Evolutionary conservation across 2,888 invertebrate species (phyloP).

Genomic region (Lasiommata megera): DNA sequence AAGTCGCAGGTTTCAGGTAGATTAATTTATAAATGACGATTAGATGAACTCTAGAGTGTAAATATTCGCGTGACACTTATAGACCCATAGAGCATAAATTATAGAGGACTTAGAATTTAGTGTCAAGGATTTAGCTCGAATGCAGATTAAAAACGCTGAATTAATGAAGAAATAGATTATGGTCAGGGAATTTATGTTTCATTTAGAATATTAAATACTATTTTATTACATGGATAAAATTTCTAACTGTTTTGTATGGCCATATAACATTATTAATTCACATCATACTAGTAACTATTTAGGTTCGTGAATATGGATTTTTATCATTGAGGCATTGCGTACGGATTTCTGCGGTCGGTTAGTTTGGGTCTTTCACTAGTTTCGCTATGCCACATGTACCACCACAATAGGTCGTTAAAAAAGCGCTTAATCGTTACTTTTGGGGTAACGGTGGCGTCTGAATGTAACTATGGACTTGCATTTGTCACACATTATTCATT

Average conservation of each 20-base stretch:
- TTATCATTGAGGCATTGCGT: no score
- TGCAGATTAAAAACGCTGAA: constrained; percentile 13
- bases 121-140: constrained; percentile 19
- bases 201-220: neutral
- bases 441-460: no score
- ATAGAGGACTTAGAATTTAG: constrained; percentile 9
- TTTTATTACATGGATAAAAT: neutral
- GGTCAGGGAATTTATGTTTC: constrained; percentile 1
- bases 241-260: neutral
- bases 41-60: constrained; percentile 3
- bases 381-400: no score
- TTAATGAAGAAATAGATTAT: constrained; percentile 16
- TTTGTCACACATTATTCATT: no score
- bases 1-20: neutral
- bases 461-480: no score
- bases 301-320: no score
- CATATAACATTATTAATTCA: neutral
- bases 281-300: neutral
- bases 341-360: no score
- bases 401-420: no score
- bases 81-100: constrained; percentile 8
- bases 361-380: no score
- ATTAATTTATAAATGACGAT: constrained; percentile 12
- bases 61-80: constrained; percentile 20
- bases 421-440: no score